Evolutionary conservation across 2,888 invertebrate genomes (phyloP), one percentile per base, ranked within the genome.

Genomic region (Apeira syringaria): DNA sequence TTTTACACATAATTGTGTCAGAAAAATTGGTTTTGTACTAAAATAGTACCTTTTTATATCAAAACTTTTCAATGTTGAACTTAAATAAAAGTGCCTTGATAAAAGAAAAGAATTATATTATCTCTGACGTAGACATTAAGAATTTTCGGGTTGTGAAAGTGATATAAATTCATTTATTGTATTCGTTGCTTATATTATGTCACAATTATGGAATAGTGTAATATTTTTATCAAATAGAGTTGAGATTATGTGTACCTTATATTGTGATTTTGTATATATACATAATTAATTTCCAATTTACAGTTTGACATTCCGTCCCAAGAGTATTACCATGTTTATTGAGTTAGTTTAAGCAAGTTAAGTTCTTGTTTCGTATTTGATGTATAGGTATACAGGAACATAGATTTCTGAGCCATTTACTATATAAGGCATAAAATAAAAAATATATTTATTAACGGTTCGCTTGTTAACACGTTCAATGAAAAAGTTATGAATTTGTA

Each of bases 301-400:
- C 32, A 24, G 32, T 28, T 43, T 43, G 70, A 75, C 67, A 76
- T 75, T 85, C 85, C 85, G 85, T 85, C 84, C 84, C 60, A 64
- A 70, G 63, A 80, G 80, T 83, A 82, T 82, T 83, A 84, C 77
- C 78, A 76, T n/a, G n/a, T n/a, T 69, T 68, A 70, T 50, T 59
- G 56, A 65, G 65, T 61, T 59, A 59, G 53, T 41, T 11, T 32
- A 29, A 37, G 13, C 18, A 15, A n/a, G n/a, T n/a, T 8, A 31
- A 28, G 48, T 61, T 50, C 41, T 39, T 39, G 44, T 42, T 55
- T 50, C 34, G 31, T 49, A 46, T 25, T 22, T 10, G 5, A 20
- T 20, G 38, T 56, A 47, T 43, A 51, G 50, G 49, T 56, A 47
- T 37, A 47, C 53, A 62, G 63, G 52, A 64, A 60, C 46, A 18